A percentile compares a stretch with the other conserved stretches of the same genome.
phyloP scores from a whole-genome alignment of 2,113 vertebrate species.

The Gymnobelideus leadbeateri region DNA sequence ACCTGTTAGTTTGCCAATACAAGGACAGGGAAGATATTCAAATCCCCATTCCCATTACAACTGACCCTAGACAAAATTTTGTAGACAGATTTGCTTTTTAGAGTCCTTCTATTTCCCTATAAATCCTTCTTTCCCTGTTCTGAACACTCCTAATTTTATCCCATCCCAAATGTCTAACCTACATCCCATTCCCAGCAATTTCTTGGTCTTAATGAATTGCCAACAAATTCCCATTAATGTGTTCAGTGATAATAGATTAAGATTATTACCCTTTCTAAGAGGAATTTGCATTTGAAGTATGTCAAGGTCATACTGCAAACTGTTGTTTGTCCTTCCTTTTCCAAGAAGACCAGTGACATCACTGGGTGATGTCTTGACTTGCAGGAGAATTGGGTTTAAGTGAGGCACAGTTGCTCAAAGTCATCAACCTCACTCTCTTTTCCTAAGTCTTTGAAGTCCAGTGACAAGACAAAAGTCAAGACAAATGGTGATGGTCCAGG shows the following conservation, averaged over 20 bases:
- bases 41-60: no score
- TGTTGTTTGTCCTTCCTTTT: neutral
- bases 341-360: neutral
- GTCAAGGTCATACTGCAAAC: neutral
- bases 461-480: neutral
- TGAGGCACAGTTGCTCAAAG: neutral
- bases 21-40: no score
- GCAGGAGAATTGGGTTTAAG: neutral
- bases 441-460: neutral
- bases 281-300: neutral
- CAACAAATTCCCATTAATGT: neutral
- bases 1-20: no score
- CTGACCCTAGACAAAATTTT: neutral
- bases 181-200: neutral
- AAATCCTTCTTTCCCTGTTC: no score
- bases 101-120: no score
- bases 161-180: neutral
- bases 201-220: neutral
- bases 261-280: neutral
- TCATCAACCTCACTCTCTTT: neutral
- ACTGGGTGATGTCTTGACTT: neutral
- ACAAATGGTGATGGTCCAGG: no score
- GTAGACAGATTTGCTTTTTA: no score
- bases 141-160: no score
- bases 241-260: neutral